phyloP scores from a whole-genome alignment of 2,888 invertebrate genomes.

The Thalpophila matura region DNA sequence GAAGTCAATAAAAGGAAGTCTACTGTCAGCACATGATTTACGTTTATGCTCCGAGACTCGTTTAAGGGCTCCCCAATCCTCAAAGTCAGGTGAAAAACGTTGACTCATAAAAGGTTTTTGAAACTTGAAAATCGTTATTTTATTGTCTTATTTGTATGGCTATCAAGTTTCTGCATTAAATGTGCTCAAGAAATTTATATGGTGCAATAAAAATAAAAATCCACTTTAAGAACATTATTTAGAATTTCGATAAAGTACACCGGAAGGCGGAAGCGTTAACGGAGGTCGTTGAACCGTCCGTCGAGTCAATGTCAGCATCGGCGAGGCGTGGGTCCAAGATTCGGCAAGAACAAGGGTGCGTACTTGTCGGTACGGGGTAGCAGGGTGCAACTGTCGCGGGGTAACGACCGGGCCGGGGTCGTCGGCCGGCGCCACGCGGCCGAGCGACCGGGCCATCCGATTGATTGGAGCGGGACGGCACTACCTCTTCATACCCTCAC shows the following conservation, averaged over 20 bases:
- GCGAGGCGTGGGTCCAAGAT: constrained; percentile 84
- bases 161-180: constrained; percentile 60
- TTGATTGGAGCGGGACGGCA: constrained; percentile 88
- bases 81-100: constrained; percentile 15
- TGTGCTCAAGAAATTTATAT: constrained; percentile 55
- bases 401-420: constrained; percentile 89
- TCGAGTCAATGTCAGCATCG: constrained; percentile 88
- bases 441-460: constrained; percentile 85
- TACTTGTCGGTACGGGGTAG: constrained; percentile 82
- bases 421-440: constrained; percentile 89
- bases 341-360: constrained; percentile 87
- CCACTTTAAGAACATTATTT: constrained; percentile 64
- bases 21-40: not conserved
- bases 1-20: not conserved
- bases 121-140: constrained; percentile 29
- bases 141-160: constrained; percentile 37
- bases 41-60: not conserved
- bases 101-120: constrained; percentile 18
- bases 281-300: constrained; percentile 82
- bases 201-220: constrained; percentile 63
- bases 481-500: constrained; percentile 81
- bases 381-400: constrained; percentile 88
- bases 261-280: constrained; percentile 83
- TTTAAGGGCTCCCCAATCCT: constrained; percentile 1
- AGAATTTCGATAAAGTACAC: constrained; percentile 74